phyloP scores from a whole-genome alignment of 2,797 vertebrate species.

The Morelia viridis region DNA sequence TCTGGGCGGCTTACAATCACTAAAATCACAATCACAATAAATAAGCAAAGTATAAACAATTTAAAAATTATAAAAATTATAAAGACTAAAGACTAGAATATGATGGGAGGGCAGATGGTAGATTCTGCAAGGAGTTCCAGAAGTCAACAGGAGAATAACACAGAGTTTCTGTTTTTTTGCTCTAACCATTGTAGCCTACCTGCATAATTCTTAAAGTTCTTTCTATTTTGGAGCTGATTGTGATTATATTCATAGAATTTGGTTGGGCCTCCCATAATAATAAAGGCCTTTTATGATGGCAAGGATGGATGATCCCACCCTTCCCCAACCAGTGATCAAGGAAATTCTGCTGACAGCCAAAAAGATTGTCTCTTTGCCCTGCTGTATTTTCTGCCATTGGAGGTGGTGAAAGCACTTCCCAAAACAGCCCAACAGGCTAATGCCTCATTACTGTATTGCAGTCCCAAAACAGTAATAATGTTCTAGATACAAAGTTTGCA shows the following conservation, averaged over 20 bases:
- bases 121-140: not conserved
- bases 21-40: too few species aligned
- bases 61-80: too few species aligned
- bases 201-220: not conserved
- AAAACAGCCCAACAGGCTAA: slow-evolving; percentile 20
- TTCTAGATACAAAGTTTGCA: not conserved
- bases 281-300: slow-evolving; percentile 26
- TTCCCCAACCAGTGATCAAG: not conserved
- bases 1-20: too few species aligned
- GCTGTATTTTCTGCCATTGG: slow-evolving; percentile 5
- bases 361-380: slow-evolving; percentile 30
- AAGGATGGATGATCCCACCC: slow-evolving; percentile 27
- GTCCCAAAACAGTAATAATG: not conserved
- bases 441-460: not conserved
- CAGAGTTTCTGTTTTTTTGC: not conserved
- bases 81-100: too few species aligned
- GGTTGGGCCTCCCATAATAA: slow-evolving; percentile 36
- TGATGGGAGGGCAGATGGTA: not conserved
- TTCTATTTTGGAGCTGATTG: slow-evolving; percentile 18
- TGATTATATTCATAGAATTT: not conserved
- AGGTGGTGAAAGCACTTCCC: slow-evolving; percentile 20
- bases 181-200: not conserved
- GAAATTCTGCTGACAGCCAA: slow-evolving; percentile 12
- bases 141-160: not conserved
- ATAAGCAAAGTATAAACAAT: too few species aligned